phyloP scores from a whole-genome alignment of 2,888 invertebrate genomes.

The Petrophora chlorosata region DNA sequence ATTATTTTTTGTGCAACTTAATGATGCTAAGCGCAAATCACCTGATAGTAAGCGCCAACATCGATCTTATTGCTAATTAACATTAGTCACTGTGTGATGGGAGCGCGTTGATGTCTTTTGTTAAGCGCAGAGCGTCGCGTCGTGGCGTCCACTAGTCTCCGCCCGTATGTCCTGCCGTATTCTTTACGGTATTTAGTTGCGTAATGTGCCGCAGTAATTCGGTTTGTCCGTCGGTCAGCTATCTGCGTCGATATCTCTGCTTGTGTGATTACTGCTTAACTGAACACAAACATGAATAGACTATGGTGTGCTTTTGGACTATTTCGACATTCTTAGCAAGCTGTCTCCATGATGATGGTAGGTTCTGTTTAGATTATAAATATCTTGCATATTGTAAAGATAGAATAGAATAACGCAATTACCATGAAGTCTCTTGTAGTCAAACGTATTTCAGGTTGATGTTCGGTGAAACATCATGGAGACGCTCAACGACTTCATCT shows the following conservation, averaged over 20 bases:
- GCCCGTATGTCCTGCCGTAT: neutral
- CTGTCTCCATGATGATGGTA: neutral
- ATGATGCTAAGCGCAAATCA: too few species aligned
- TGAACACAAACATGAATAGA: neutral
- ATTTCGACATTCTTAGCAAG: conserved; percentile 1
- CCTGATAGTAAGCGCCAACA: too few species aligned
- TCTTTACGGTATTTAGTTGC: conserved; percentile 17
- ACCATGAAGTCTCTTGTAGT: too few species aligned
- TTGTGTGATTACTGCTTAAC: conserved; percentile 5
- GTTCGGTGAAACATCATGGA: too few species aligned
- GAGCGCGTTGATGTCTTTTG: conserved; percentile 7
- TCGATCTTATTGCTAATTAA: too few species aligned
- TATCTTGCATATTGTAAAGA: too few species aligned
- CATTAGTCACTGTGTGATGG: neutral
- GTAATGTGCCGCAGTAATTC: conserved; percentile 6
- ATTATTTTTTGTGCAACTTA: too few species aligned
- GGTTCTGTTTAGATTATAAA: too few species aligned
- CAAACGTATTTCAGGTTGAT: too few species aligned
- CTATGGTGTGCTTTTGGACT: neutral
- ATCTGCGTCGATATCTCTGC: conserved; percentile 8
- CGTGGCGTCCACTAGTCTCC: neutral
- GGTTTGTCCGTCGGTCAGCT: conserved; percentile 9
- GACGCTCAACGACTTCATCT: too few species aligned
- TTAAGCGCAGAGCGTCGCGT: too few species aligned
- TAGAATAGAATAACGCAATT: too few species aligned